Evolutionary conservation across 1,140 invertebrate species (phyloP).

Genomic region (Drosophila neocordata): DNA sequence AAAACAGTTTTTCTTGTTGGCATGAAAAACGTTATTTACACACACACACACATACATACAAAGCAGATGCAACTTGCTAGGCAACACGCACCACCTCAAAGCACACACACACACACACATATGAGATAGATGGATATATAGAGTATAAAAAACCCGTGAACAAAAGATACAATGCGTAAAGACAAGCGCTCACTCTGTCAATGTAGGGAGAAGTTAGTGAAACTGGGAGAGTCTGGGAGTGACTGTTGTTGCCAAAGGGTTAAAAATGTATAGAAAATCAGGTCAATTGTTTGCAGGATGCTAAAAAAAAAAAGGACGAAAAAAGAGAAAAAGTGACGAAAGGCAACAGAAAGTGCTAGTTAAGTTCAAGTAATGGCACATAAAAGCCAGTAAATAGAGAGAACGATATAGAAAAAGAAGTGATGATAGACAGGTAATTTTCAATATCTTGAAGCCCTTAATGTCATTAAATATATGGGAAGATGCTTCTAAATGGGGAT

Average conservation of each 20-base stretch:
- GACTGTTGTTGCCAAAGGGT: slow-evolving; percentile 62
- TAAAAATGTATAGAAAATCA: slow-evolving; percentile 70
- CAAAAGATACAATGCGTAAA: slow-evolving; percentile 68
- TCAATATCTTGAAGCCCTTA: slow-evolving; percentile 35
- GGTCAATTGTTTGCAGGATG: slow-evolving; percentile 73
- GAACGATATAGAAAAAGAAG: background rate
- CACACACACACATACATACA: slow-evolving; percentile 2
- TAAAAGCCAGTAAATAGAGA: slow-evolving; percentile 27
- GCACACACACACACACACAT: slow-evolving; percentile 49
- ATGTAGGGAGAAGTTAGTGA: slow-evolving; percentile 24
- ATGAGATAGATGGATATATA: slow-evolving; percentile 13
- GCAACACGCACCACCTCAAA: background rate
- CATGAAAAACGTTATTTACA: slow-evolving; percentile 72
- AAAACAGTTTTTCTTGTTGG: slow-evolving; percentile 42
- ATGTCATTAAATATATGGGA: slow-evolving; percentile 36
- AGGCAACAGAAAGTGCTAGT: slow-evolving; percentile 52
- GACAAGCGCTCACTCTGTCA: slow-evolving; percentile 48
- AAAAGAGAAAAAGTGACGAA: slow-evolving; percentile 42
- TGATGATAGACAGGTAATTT: slow-evolving; percentile 44
- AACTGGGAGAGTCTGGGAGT: slow-evolving; percentile 26
- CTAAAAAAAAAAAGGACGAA: slow-evolving; percentile 33
- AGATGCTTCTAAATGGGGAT: background rate
- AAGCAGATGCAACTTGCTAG: slow-evolving; percentile 27
- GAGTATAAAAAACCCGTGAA: slow-evolving; percentile 46
- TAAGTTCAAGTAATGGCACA: slow-evolving; percentile 43